These are phyloP conservation scores for Pocillopora meandrina DNA, from an alignment of 92 coral and sea anemone genomes.

Conservation along the genomic window DNA sequence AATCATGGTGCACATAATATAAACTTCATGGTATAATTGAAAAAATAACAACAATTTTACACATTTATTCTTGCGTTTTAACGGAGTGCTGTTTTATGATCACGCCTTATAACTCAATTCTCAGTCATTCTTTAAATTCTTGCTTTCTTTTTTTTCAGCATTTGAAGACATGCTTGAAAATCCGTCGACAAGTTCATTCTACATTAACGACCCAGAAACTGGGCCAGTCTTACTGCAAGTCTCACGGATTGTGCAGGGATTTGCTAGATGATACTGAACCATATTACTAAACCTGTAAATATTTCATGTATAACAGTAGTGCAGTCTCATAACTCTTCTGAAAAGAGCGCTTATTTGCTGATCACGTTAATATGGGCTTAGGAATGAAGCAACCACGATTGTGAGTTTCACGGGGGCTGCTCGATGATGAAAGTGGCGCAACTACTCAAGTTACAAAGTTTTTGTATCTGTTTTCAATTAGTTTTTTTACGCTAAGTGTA, in stretches of 20 bases:
- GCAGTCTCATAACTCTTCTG: background rate
- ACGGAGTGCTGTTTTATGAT: background rate
- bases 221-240: conserved; percentile 98
- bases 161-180: conserved; percentile 98
- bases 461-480: no score
- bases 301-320: background rate
- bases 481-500: no score
- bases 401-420: no score
- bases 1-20: no score
- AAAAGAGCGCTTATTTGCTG: background rate
- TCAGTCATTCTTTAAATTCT: background rate
- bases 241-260: conserved; percentile 96
- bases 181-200: conserved; percentile 85
- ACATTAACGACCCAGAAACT: conserved; percentile 98
- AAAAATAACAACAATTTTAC: no score
- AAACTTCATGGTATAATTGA: no score
- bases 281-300: conserved; percentile 3
- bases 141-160: conserved; percentile 51
- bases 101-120: background rate
- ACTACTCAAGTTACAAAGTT: no score
- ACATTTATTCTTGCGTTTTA: background rate
- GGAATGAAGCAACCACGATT: no score
- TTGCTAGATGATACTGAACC: conserved; percentile 81
- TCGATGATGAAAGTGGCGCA: no score
- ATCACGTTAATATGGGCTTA: no score